Evolutionary conservation across 2,888 invertebrate genomes (phyloP).

Genomic region (Ophion slaviceki): DNA sequence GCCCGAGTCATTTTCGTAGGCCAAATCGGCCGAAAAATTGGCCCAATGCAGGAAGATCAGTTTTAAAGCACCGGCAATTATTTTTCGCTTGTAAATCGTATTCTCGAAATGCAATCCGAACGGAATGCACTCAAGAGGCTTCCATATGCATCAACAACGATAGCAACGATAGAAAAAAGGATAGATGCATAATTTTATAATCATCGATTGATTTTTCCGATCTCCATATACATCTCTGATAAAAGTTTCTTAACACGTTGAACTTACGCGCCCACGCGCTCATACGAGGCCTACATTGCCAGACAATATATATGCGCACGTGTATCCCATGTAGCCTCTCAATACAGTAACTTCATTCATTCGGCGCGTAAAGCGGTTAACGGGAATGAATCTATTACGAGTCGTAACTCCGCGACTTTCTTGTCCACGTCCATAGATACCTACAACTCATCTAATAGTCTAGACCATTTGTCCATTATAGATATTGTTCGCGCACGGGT

Average conservation of each 20-base stretch:
- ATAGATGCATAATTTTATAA: conserved; percentile 12
- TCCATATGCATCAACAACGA: no score
- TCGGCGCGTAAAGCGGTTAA: conserved; percentile 72
- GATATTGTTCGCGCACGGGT: conserved; percentile 19
- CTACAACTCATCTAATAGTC: conserved; percentile 63
- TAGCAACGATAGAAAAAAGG: not conserved
- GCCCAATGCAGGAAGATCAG: no score
- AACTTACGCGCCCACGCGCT: conserved; percentile 41
- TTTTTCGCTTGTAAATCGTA: no score
- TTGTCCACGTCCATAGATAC: conserved; percentile 58
- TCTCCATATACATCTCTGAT: conserved; percentile 1
- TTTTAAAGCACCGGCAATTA: no score
- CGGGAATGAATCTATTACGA: conserved; percentile 64
- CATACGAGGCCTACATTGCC: conserved; percentile 33
- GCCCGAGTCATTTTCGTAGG: no score
- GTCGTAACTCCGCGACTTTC: conserved; percentile 57
- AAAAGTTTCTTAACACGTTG: conserved; percentile 14
- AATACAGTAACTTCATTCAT: conserved; percentile 76
- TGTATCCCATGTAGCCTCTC: conserved; percentile 56
- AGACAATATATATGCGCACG: conserved; percentile 21
- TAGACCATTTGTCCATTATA: conserved; percentile 46
- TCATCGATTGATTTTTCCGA: conserved; percentile 11
- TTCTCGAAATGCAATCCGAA: no score
- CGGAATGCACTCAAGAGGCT: no score
- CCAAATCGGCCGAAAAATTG: no score